Percentiles rank a stretch among this genome's conserved stretches.
These are phyloP conservation scores for Aulostomus chinensis DNA, from an alignment of 2,797 vertebrate species.

Conservation along the genomic window DNA sequence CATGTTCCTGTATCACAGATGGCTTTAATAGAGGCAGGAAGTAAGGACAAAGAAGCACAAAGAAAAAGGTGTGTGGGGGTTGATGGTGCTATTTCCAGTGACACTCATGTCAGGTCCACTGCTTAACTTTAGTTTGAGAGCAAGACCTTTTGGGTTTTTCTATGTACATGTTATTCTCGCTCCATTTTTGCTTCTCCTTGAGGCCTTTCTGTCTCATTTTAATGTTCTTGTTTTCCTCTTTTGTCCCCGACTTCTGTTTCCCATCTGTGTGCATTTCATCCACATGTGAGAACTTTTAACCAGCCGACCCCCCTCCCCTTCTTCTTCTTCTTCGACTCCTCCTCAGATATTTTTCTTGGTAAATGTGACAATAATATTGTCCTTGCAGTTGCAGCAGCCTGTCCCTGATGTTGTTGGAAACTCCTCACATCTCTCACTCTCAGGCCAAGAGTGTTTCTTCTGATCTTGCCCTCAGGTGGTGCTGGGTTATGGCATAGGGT, in stretches of 20 bases:
- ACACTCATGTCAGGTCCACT: constrained; percentile 19
- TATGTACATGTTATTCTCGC: background rate
- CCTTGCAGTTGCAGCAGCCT: constrained; percentile 23
- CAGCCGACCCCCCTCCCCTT: background rate
- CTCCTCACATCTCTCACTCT: constrained; percentile 3
- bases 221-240: constrained; percentile 14
- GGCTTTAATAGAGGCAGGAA: constrained; percentile 14
- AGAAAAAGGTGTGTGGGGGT: background rate
- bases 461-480: constrained; percentile 60
- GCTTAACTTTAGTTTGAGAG: constrained; percentile 11
- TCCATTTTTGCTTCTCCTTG: background rate
- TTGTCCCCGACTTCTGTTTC: constrained; percentile 24
- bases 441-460: constrained; percentile 14
- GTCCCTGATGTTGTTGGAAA: constrained; percentile 12
- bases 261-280: constrained; percentile 48
- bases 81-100: background rate
- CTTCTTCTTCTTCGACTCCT: background rate
- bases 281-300: constrained; percentile 53
- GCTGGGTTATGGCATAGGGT: constrained; percentile 41
- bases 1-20: constrained; percentile 10
- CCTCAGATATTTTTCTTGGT: background rate
- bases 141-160: constrained; percentile 10
- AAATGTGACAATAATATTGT: constrained; percentile 40
- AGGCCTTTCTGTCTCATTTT: constrained; percentile 1
- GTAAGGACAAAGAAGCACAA: constrained; percentile 1